Percentiles rank a stretch among this genome's conserved stretches.
phyloP scores from a whole-genome alignment of 2,113 vertebrate species.

The Felis catus region DNA sequence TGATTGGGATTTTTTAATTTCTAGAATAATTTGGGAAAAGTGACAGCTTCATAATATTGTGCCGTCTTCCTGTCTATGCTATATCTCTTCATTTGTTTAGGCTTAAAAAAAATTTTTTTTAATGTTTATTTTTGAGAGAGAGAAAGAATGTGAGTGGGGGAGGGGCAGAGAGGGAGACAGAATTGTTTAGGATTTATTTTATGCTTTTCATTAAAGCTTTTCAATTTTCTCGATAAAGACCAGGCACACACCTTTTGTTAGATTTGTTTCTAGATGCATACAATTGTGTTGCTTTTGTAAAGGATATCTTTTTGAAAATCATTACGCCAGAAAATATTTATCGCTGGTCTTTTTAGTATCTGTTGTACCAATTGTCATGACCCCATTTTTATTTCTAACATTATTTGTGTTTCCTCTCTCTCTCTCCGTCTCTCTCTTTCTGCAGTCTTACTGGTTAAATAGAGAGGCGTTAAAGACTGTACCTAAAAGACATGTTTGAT shows the following conservation, averaged over 20 bases:
- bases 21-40: constrained; percentile 30
- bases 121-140: too few species aligned
- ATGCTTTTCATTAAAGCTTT: constrained; percentile 30
- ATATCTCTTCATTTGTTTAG: not conserved
- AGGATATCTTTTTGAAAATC: not conserved
- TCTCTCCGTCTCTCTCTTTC: not conserved
- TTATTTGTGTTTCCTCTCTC: not conserved
- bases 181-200: constrained; percentile 38
- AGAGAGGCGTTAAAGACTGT: not conserved
- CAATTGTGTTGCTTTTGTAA: constrained; percentile 34
- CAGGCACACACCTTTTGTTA: not conserved
- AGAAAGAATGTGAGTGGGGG: too few species aligned
- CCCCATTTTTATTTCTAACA: constrained; percentile 24
- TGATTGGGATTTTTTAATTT: not conserved
- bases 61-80: not conserved
- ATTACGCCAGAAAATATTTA: constrained; percentile 43
- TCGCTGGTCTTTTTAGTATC: not conserved
- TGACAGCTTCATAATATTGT: not conserved
- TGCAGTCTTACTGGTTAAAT: not conserved
- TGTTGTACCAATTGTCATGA: not conserved
- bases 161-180: too few species aligned
- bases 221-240: constrained; percentile 37
- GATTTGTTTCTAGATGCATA: not conserved
- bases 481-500: not conserved
- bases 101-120: not conserved